A percentile compares a stretch with the other conserved stretches of the same genome.
Evolutionary conservation across 2,113 vertebrate species (phyloP).

Genomic region (Prionailurus bengalensis): DNA sequence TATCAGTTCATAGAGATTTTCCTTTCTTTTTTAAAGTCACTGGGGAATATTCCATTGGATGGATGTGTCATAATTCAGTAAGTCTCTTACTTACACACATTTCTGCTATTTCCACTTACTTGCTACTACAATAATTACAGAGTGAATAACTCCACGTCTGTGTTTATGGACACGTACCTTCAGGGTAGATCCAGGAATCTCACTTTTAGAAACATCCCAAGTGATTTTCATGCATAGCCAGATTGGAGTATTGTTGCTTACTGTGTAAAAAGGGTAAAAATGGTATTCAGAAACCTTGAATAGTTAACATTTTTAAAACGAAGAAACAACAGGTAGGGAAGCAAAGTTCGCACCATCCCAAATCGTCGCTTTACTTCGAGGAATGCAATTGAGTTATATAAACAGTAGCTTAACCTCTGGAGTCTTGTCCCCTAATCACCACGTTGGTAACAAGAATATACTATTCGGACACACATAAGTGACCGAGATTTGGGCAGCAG

Average conservation of each 20-base stretch:
- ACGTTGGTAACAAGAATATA: neutral
- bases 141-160: neutral
- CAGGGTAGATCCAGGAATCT: neutral
- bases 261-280: neutral
- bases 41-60: neutral
- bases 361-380: neutral
- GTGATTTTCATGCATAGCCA: neutral
- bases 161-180: neutral
- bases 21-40: neutral
- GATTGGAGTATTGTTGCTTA: neutral
- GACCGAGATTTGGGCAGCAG: neutral
- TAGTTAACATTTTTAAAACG: neutral
- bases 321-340: neutral
- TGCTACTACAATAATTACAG: neutral
- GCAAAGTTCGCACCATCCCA: neutral
- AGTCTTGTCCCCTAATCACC: neutral
- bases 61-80: neutral
- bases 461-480: neutral
- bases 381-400: neutral
- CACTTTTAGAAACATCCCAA: constrained; percentile 20
- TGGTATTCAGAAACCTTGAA: neutral
- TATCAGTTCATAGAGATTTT: neutral
- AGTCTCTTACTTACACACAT: neutral
- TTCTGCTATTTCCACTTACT: neutral
- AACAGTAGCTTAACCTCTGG: neutral